Conservation (phyloP, 2,888 invertebrate genomes). For the Ferrisia virgata region DNA sequence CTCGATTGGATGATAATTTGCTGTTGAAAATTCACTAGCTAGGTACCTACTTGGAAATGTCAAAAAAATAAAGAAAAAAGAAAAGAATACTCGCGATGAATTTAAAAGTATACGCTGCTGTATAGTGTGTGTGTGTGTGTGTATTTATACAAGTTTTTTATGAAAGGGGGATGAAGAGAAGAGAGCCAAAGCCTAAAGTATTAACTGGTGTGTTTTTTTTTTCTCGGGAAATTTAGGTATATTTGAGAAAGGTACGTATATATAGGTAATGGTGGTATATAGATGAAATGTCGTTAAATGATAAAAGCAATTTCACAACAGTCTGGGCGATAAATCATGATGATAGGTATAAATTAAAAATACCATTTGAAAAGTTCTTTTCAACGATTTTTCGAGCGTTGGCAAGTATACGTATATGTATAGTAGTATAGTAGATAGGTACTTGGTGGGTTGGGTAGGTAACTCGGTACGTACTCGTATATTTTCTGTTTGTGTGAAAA, state of each 20-base stretch:
- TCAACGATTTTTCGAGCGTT: neutral
- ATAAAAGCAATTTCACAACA: neutral
- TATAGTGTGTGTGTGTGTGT: neutral
- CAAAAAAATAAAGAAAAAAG: neutral
- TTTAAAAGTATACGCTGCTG: neutral
- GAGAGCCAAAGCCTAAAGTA: neutral
- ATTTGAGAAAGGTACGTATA: neutral
- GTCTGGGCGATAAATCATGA: neutral
- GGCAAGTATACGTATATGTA: no score
- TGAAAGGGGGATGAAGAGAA: neutral
- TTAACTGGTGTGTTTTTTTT: neutral
- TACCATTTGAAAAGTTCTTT: neutral
- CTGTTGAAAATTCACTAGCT: neutral
- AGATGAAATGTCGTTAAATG: constrained; percentile 6
- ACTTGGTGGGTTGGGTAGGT: no score
- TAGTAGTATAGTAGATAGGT: no score
- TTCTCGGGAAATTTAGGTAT: neutral
- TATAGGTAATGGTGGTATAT: neutral
- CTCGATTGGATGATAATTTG: neutral
- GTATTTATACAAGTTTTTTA: no score
- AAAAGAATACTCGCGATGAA: neutral
- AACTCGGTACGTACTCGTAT: no score
- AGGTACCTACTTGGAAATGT: neutral
- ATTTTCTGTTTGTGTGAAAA: no score
- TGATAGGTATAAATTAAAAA: constrained; percentile 2